A percentile compares a stretch with the other conserved stretches of the same genome.
Evolutionary conservation across 2,888 invertebrate species (phyloP).

Genomic region (Timandra comae): DNA sequence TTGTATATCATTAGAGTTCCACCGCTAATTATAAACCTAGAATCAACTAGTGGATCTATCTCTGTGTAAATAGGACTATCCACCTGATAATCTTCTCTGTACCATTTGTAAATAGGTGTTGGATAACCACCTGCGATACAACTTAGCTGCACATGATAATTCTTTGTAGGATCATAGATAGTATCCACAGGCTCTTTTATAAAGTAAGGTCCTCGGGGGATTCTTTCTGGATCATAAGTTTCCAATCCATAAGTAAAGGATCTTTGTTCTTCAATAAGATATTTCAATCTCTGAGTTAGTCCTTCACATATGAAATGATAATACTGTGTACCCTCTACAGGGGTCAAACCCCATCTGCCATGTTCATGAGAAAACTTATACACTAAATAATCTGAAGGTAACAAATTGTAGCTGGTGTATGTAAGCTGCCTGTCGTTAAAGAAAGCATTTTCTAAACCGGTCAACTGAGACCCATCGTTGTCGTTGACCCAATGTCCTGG

Average conservation of each 20-base stretch:
- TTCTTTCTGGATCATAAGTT: constrained; percentile 85
- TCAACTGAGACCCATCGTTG: constrained; percentile 85
- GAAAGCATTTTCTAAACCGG: constrained; percentile 89
- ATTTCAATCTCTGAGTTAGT: constrained; percentile 82
- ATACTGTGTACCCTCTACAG: constrained; percentile 85
- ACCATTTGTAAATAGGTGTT: constrained; percentile 93
- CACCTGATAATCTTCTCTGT: constrained; percentile 89
- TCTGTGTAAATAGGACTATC: constrained; percentile 82
- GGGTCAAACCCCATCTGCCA: constrained; percentile 90
- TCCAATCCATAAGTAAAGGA: constrained; percentile 91
- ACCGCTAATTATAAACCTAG: constrained; percentile 91
- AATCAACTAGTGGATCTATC: constrained; percentile 86
- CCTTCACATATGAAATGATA: constrained; percentile 93
- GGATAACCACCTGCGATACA: constrained; percentile 93
- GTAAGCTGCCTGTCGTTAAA: constrained; percentile 76
- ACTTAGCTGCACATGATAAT: constrained; percentile 86
- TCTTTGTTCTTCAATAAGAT: constrained; percentile 83
- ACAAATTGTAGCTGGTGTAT: constrained; percentile 64
- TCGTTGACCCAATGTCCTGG: constrained; percentile 90
- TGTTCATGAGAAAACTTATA: constrained; percentile 84
- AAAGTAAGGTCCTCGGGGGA: constrained; percentile 93
- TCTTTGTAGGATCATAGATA: constrained; percentile 87
- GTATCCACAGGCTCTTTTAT: constrained; percentile 88
- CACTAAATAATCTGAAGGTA: constrained; percentile 84
- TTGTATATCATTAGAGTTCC: constrained; percentile 92